These are phyloP conservation scores for Gastrophryne carolinensis DNA, from an alignment of 2,797 vertebrate genomes.

Conservation along the genomic window DNA sequence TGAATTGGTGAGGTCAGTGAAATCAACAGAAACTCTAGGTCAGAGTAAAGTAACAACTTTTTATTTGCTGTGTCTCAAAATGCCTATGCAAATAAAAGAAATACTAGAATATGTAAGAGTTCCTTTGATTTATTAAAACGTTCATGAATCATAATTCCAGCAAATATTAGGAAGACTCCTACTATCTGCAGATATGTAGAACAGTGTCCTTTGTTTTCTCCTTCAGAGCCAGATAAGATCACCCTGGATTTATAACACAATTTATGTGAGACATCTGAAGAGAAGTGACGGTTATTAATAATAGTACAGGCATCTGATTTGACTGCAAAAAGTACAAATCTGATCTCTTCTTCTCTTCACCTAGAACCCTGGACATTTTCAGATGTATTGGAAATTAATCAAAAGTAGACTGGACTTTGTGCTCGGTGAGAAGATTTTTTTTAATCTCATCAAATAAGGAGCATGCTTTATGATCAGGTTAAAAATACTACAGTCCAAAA, in stretches of 20 bases:
- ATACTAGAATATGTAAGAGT: not conserved
- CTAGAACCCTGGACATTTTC: not conserved
- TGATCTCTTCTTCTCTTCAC: not conserved
- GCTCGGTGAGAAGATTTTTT: too few species aligned
- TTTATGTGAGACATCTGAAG: not conserved
- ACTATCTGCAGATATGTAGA: not conserved
- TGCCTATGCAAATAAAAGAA: not conserved
- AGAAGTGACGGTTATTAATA: conserved; percentile 2
- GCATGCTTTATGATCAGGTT: too few species aligned
- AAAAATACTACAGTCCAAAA: too few species aligned
- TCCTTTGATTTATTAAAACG: not conserved
- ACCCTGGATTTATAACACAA: not conserved
- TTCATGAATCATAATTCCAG: not conserved
- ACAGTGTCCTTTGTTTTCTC: conserved; percentile 5
- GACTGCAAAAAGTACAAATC: not conserved
- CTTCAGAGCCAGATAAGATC: not conserved
- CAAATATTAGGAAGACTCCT: not conserved
- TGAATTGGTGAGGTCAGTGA: too few species aligned
- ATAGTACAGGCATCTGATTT: not conserved
- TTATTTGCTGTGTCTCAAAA: not conserved
- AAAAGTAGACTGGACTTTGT: not conserved
- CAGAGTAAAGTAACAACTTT: not conserved
- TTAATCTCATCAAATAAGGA: too few species aligned
- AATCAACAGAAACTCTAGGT: too few species aligned
- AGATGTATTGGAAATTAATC: not conserved